Evolutionary conservation across 2,797 vertebrate genomes (phyloP), one percentile per base, ranked within the genome.

Genomic region (Aldrovandia affinis): DNA sequence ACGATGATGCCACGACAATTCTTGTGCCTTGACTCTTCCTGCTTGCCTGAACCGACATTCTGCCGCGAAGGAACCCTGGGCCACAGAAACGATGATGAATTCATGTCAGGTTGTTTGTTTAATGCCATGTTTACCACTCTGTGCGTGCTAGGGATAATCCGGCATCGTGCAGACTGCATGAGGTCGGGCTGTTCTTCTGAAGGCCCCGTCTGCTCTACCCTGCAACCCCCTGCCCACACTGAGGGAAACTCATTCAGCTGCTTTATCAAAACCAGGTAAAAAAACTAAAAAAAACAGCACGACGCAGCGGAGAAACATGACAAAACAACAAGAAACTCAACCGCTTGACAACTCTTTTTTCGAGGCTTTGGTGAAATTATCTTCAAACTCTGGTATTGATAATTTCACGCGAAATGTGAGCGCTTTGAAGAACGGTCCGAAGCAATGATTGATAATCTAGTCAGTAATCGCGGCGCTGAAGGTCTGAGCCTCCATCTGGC

Each of bases 1-100:
- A 75, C n/a, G 70, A 75, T 75, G 14, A 75, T 33, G 44, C 70
- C 15, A 6, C 10, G 70, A 75, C 20, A 44, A 47, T 75, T n/a
- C 14, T 28, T 6, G 39, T 9, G 70, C 20, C 14, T 8, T 6
- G 2, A n/a, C 36, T n/a, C 70, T 9, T 75, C 25, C 70, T 1
- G 18, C 70, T 44, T 44, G 70, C 20, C 70, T 44, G 70, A 36
- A 22, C 70, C 8, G 30, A 28, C 9, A 75, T 75, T 44, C 39
- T 25, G 15, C 70, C 12, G 70, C 20, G 15, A 33, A 15, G n/a
- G 28, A 54, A 9, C 50, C n/a, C 36, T 61, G 7, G 55, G 55
- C 54, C 73, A 61, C 70, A 77, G 36, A 42, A n/a, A 83, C 22
- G 22, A 75, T 83, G 57, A 75, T 28, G 59, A 70, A 55, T 75